Conservation (phyloP, 2,888 invertebrate species). For the Hypena proboscidalis region DNA sequence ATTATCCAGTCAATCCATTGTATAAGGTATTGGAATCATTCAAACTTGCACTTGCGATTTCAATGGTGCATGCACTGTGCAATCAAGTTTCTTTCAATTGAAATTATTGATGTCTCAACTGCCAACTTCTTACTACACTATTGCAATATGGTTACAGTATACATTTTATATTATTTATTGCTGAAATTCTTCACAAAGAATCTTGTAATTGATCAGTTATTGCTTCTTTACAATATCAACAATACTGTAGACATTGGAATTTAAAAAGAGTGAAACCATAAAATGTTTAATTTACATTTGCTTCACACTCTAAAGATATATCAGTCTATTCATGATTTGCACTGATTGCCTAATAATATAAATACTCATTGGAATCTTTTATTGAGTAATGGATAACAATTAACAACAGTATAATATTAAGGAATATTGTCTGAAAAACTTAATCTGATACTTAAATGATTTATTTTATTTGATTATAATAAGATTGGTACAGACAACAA, state of each 20-base stretch:
- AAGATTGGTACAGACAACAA: constrained; percentile 14
- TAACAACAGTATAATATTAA: constrained; percentile 11
- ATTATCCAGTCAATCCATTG: constrained; percentile 68
- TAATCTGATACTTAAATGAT: constrained; percentile 20
- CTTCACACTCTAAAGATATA: constrained; percentile 23
- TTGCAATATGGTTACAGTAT: constrained; percentile 33
- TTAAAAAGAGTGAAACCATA: constrained; percentile 19
- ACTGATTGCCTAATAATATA: constrained; percentile 20
- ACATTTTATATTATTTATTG: constrained; percentile 2
- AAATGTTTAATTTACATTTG: constrained; percentile 20
- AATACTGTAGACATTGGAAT: constrained; percentile 15
- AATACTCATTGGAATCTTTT: constrained; percentile 19
- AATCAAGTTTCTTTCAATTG: constrained; percentile 14
- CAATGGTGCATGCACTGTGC: constrained; percentile 14
- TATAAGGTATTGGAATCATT: constrained; percentile 66
- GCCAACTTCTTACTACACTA: constrained; percentile 19
- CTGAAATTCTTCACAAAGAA: neutral
- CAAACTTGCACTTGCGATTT: constrained; percentile 68
- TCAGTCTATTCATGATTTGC: constrained; percentile 35
- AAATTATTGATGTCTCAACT: constrained; percentile 21
- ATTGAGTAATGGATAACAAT: constrained; percentile 24
- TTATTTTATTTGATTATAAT: constrained; percentile 24
- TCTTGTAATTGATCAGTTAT: constrained; percentile 5
- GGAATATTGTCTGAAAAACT: constrained; percentile 21
- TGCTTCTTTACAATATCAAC: constrained; percentile 19